Base-by-base conservation (phyloP, 2,797 vertebrate genomes). In the Acestrorhynchus altus region DNA sequence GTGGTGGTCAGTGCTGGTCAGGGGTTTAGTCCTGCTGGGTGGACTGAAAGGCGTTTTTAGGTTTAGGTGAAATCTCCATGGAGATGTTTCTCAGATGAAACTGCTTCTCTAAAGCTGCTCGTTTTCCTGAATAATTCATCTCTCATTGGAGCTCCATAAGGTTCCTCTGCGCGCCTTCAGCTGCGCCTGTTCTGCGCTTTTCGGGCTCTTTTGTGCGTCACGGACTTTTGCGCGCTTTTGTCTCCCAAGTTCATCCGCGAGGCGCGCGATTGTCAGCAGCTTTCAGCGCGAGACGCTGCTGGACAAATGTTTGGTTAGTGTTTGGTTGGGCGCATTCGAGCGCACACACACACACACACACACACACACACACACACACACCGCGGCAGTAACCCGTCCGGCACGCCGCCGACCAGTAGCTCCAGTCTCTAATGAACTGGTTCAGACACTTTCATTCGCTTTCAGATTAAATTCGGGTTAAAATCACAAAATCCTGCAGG, bases 171-270 rank as follows among this genome's bases (percentile, higher is more conserved):
- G 86, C 64, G 94, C 86, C 95, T 92, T 97, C 98, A 98, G 96
- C 98, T 93, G 90, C 81, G 87, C 92, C 95, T 93, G 97, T 96
- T 96, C 95, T 95, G 16, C 94, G 94, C 94, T 93, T 97, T 98
- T 98, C 94, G 91, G 95, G 94, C 95, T 51, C 76, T 72, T 98
- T 98, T 97, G 96, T 98, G 94, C 94, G 89, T 98, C 96, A 97
- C 97, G 95, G 96, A 98, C 97, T 97, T n/a, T n/a, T 94, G 94
- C 93, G 90, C 83, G 88, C 94, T 95, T 98, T 98, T 98, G 96
- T 98, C 93, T 96, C 92, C 91, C 96, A 98, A 98, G 98, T 98
- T 98, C 97, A 98, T 98, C 96, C 96, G 95, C 96, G 96, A 98
- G 95, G 96, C 59, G 95, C 97, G 88, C 94, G 94, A 96, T 97